These are phyloP conservation scores for Scolanthus callimorphus DNA, from an alignment of 92 coral and sea anemone species.

Conservation along the genomic window DNA sequence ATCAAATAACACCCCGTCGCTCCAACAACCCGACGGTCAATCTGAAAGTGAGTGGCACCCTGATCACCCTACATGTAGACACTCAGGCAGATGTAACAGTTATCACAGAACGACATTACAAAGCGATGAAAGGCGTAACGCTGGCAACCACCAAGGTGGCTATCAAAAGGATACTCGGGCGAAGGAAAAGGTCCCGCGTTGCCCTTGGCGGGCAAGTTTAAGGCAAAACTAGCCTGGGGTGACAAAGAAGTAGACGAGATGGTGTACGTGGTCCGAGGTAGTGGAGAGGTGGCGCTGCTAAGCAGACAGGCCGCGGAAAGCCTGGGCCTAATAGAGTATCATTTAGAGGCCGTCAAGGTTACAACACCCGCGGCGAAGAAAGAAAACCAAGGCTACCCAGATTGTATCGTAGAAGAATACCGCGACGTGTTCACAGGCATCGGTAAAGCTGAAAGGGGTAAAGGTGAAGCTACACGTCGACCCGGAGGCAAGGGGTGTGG, in stretches of 20 bases:
- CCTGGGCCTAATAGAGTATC: conserved; percentile 24
- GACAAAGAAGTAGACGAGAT: background rate
- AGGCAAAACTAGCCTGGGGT: conserved; percentile 2
- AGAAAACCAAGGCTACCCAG: conserved; percentile 12
- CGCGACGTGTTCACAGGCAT: conserved; percentile 15
- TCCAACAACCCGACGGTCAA: conserved; percentile 10
- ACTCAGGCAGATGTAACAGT: conserved; percentile 38
- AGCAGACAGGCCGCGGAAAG: conserved; percentile 21
- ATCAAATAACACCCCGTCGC: conserved; percentile 2
- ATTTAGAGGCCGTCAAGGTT: too few species aligned
- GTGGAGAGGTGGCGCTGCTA: conserved; percentile 16
- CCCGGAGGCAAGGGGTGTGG: conserved; percentile 15
- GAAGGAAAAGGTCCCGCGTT: conserved; percentile 29
- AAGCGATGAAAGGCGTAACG: background rate
- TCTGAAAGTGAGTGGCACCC: conserved; percentile 22
- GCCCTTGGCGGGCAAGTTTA: conserved; percentile 13
- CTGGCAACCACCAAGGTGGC: conserved; percentile 17
- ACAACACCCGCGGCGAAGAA: conserved; percentile 1
- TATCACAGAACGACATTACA: too few species aligned
- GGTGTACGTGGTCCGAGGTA: conserved; percentile 26
- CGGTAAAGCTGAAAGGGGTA: conserved; percentile 36
- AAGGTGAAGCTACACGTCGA: conserved; percentile 34
- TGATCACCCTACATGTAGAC: conserved; percentile 28
- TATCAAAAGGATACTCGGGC: conserved; percentile 13
- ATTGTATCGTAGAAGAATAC: conserved; percentile 25